phyloP scores from a whole-genome alignment of 2,797 vertebrate genomes.

The Intellagama lesueurii region DNA sequence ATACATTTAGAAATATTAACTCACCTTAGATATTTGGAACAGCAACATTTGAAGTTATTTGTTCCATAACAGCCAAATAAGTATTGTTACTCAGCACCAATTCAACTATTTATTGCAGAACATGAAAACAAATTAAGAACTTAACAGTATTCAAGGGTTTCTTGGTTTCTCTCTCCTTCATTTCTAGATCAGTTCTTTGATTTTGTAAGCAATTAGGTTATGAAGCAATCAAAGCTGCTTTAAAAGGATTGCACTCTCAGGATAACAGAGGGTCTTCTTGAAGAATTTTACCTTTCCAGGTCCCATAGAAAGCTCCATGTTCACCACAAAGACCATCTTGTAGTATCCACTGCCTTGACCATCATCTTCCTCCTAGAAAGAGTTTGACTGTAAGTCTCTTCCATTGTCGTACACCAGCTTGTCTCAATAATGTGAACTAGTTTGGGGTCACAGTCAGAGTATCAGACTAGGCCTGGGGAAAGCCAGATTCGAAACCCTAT shows the following conservation, averaged over 20 bases:
- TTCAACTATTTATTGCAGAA: neutral
- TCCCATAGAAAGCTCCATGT: conserved; percentile 88
- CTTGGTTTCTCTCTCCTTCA: neutral
- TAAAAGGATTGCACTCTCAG: too few species aligned
- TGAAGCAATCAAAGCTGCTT: neutral
- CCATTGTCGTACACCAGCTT: neutral
- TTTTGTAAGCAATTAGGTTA: neutral
- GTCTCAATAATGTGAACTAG: neutral
- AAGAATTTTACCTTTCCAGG: conserved; percentile 81
- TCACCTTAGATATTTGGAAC: neutral
- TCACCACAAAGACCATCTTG: conserved; percentile 90
- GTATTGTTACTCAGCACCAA: neutral
- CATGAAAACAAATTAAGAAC: neutral
- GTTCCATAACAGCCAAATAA: neutral
- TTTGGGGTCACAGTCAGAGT: neutral
- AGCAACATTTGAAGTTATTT: neutral
- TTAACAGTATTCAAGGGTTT: neutral
- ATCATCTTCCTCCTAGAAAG: conserved; percentile 81
- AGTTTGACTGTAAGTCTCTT: neutral
- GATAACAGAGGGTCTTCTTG: neutral
- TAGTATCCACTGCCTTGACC: conserved; percentile 76
- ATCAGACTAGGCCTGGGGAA: neutral
- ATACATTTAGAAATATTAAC: neutral
- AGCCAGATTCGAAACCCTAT: neutral
- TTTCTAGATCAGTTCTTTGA: too few species aligned